These are phyloP conservation scores for Cnemophilus loriae DNA, from an alignment of 2,113 vertebrate species.

Conservation along the genomic window DNA sequence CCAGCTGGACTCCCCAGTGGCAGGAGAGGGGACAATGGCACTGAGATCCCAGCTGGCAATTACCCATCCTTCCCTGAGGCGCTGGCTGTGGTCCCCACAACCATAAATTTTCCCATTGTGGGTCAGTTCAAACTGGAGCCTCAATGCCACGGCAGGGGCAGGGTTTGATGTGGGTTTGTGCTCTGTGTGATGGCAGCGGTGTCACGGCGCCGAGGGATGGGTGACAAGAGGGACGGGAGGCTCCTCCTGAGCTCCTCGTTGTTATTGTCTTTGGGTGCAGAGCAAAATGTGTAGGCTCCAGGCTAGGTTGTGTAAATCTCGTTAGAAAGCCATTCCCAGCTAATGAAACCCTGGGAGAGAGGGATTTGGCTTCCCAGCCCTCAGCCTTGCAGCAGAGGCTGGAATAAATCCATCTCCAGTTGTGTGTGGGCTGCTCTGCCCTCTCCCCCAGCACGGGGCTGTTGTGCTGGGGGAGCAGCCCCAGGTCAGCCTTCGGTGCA, in stretches of 20 bases:
- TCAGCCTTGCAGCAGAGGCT: conserved; percentile 19
- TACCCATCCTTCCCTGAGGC: not conserved
- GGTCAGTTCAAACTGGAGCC: not conserved
- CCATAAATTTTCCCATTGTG: not conserved
- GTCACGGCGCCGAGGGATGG: not conserved
- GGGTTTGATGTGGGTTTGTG: not conserved
- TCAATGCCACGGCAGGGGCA: not conserved
- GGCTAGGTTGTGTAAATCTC: conserved; percentile 51
- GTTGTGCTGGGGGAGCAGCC: not conserved
- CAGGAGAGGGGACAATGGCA: not conserved
- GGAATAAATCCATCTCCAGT: conserved; percentile 40
- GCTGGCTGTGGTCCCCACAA: not conserved
- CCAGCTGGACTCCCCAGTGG: not conserved
- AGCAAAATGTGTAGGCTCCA: conserved; percentile 11
- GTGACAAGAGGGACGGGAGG: not conserved
- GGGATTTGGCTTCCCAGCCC: conserved; percentile 9
- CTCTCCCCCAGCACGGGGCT: not conserved
- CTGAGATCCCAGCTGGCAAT: not conserved
- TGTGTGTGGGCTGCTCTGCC: not conserved
- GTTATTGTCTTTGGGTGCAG: conserved; percentile 46
- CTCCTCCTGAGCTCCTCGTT: conserved; percentile 8
- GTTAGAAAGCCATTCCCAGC: conserved; percentile 55
- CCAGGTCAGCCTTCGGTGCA: not conserved
- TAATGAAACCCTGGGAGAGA: conserved; percentile 68
- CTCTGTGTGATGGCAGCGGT: not conserved